Evolutionary conservation across 2,797 vertebrate species (phyloP).

Genomic region (Danio albolineatus): DNA sequence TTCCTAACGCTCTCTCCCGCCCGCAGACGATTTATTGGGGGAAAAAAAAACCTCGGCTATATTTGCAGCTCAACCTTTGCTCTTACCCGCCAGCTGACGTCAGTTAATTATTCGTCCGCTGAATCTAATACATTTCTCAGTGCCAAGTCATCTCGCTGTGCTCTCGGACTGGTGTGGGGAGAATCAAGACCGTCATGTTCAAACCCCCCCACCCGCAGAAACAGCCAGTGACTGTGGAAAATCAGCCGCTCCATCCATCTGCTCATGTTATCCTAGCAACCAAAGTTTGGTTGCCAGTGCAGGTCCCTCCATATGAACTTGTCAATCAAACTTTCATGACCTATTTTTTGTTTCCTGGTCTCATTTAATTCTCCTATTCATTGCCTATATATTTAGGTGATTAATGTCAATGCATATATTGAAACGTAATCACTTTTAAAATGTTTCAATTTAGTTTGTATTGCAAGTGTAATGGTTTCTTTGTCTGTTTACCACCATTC

Average conservation of each 20-base stretch:
- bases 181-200: slow-evolving; percentile 70
- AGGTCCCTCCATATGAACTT: slow-evolving; percentile 86
- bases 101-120: slow-evolving; percentile 88
- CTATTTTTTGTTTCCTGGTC: slow-evolving; percentile 38
- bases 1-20: slow-evolving; percentile 69
- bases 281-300: slow-evolving; percentile 82
- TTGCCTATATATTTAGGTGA: neutral
- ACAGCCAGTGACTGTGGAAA: slow-evolving; percentile 77
- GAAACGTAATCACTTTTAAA: no score
- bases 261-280: slow-evolving; percentile 90
- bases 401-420: no score
- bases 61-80: slow-evolving; percentile 83
- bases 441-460: slow-evolving; percentile 10
- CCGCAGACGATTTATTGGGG: slow-evolving; percentile 75
- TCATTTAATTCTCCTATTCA: neutral
- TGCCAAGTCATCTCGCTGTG: slow-evolving; percentile 83
- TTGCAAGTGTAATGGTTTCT: slow-evolving; percentile 54
- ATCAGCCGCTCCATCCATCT: slow-evolving; percentile 82
- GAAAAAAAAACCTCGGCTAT: slow-evolving; percentile 72
- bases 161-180: slow-evolving; percentile 71
- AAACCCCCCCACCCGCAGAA: slow-evolving; percentile 61
- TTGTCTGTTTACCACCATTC: slow-evolving; percentile 66
- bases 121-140: slow-evolving; percentile 84
- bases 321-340: slow-evolving; percentile 77
- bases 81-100: slow-evolving; percentile 81